phyloP scores from a whole-genome alignment of 2,113 vertebrate species.

The Thermophis baileyi region DNA sequence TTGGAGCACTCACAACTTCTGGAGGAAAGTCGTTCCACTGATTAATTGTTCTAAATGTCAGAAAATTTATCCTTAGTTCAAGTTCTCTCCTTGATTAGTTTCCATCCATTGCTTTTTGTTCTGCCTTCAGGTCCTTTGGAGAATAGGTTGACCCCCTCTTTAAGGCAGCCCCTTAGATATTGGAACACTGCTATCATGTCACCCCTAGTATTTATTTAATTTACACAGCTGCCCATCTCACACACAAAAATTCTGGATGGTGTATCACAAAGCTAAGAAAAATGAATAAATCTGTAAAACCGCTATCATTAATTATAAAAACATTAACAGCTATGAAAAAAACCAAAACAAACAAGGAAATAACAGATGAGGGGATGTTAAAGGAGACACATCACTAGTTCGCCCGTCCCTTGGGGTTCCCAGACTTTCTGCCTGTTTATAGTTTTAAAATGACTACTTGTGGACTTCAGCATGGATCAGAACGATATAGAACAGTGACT shows the following conservation, averaged over 20 bases:
- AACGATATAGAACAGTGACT: slow-evolving; percentile 28
- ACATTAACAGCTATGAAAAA: not conserved
- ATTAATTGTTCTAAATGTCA: not conserved
- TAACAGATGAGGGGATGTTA: not conserved
- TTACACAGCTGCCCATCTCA: not conserved
- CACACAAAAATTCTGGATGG: not conserved
- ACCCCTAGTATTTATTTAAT: not conserved
- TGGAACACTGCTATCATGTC: not conserved
- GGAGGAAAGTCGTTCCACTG: not conserved
- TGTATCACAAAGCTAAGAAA: not conserved
- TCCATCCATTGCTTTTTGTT: too few species aligned
- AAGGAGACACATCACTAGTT: not conserved
- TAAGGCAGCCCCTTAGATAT: not conserved
- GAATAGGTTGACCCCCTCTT: too few species aligned
- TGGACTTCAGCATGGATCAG: slow-evolving; percentile 13
- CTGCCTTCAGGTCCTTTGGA: too few species aligned
- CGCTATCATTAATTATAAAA: not conserved
- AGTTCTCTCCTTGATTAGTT: not conserved
- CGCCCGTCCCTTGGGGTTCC: not conserved
- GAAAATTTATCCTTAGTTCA: not conserved
- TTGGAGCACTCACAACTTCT: not conserved
- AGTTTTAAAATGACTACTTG: not conserved
- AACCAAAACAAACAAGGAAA: not conserved
- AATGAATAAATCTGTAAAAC: not conserved
- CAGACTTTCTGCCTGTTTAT: not conserved